Evolutionary conservation across 2,888 invertebrate genomes (phyloP), one percentile per base, ranked within the genome.

Genomic region (Orthosia incerta): DNA sequence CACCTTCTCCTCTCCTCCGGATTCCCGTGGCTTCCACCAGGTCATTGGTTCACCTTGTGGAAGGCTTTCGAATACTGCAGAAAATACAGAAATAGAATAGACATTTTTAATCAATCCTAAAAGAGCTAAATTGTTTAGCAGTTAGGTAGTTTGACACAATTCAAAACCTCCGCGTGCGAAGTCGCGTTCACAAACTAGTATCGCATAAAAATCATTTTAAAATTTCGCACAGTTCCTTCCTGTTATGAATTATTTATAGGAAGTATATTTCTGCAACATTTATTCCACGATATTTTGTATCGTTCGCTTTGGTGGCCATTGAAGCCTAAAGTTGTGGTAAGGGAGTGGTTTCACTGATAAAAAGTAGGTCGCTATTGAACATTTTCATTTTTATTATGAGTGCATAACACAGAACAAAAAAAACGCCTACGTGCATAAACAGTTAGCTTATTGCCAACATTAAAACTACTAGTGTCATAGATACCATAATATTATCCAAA

Each of bases 191-290:
- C 16, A 57, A 57, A 18, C 4, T 71, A 73, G 76, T 71, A 69
- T 71, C 56, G 46, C 26, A 62, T 61, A 62, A 60, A 64, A 53
- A 72, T 72, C 57, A 26, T 74, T 80, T 74, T 26, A 68, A 79
- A 81, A 81, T 71, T 67, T 79, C 67, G 56, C 59, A 4, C 62
- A 61, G 39, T 75, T 63, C 57, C 55, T 64, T 68, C 65, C 68
- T 26, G 62, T 18, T 68, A 74, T 86, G 71, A 86, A 85, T 85
- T 73, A 85, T 85, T 74, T 75, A 85, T 83, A 53, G 56, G 9
- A 39, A 72, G 53, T 77, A 63, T 72, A 75, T 83, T 85, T 80
- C 74, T 70, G 81, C 48, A 76, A 75, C 64, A 81, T 83, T 83
- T 74, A 74, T 74, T 81, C 50, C 66, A 50, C 31, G 45, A 48